Base-by-base conservation (phyloP, 2,888 invertebrate species). In the Sericinus montela region DNA sequence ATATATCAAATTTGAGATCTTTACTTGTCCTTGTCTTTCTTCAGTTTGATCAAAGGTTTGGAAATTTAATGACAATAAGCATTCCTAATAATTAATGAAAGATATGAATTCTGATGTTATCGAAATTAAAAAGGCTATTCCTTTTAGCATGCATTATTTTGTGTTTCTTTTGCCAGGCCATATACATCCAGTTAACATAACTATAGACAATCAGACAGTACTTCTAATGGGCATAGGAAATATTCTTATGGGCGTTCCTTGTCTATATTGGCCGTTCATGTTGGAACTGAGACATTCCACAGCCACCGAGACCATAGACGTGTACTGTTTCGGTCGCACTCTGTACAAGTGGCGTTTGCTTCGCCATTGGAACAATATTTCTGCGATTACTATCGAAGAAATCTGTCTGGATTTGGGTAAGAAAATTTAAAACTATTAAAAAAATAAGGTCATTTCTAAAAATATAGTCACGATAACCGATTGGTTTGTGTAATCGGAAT, bases 281-380 rank as follows among this genome's bases (percentile, higher is more conserved):
- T 89, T 94, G 52, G 94, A 94, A 61, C 91, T 94, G 62, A 91
- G 93, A 55, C 92, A 92, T 63, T 91, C 93, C 19, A 89, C 92
- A 72, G 91, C 92, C 1, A 82, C 93, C 23, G 94, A 96, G 73
- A 89, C 92, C 0, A 82, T 97, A 1, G 97, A 98, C 74, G 94
- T 96, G 0, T 97, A 97, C 75, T 94, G 94, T 67, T 97, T 97
- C 72, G 98, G 97, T 0, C 94, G 97, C 60, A 92, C 95, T 0
- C 69, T 98, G 10, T 97, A 96, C 63, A 97, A 85, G 95, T 98
- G 95, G 91, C 94, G 10, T 94, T 95, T 75, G 97, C 95, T 0
- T 88, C 91, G 57, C 94, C 95, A 0, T 78, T 97, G 25, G 91
- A 92, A 36, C 91, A 92, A 58, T 92, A 94, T 36, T 92, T 92